Evolutionary conservation across 2,888 invertebrate species (phyloP).

Genomic region (Nematopogon swammerdamellus): DNA sequence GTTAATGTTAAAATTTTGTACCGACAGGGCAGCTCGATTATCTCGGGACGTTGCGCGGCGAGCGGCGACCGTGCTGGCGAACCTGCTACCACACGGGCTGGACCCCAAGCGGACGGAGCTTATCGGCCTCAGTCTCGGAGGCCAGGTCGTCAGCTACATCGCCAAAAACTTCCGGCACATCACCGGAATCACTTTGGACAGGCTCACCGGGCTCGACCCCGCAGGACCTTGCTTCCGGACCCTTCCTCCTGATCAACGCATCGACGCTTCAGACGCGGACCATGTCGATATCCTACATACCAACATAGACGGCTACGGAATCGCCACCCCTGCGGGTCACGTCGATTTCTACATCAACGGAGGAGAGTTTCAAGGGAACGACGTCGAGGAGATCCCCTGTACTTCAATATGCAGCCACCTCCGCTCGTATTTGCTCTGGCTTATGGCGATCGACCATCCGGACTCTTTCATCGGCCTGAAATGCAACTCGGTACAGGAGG

Average conservation of each 20-base stretch:
- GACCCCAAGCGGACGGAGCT: conserved; percentile 29
- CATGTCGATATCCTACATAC: conserved; percentile 30
- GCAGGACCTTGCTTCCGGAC: conserved; percentile 37
- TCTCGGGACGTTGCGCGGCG: conserved; percentile 25
- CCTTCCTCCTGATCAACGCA: conserved; percentile 24
- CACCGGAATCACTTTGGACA: conserved; percentile 26
- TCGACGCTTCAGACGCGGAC: conserved; percentile 32
- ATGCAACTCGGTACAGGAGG: neutral
- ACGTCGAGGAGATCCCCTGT: conserved; percentile 4
- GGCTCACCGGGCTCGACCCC: conserved; percentile 29
- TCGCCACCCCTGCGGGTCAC: conserved; percentile 34
- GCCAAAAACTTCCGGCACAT: conserved; percentile 25
- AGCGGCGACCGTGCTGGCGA: conserved; percentile 28
- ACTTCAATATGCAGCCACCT: neutral
- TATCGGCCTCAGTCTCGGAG: conserved; percentile 32
- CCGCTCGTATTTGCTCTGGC: neutral
- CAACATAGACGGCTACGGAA: conserved; percentile 34
- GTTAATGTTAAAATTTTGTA: too few relatives aligned
- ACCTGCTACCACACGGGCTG: conserved; percentile 23
- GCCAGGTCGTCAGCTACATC: conserved; percentile 30
- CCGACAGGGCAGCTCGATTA: conserved; percentile 29
- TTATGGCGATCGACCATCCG: neutral
- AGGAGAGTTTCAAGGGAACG: conserved; percentile 17
- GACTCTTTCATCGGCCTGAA: neutral
- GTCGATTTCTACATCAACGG: conserved; percentile 38